These are phyloP conservation scores for Drosophila sturtevanti DNA, from an alignment of 1,140 invertebrate genomes.

Conservation along the genomic window DNA sequence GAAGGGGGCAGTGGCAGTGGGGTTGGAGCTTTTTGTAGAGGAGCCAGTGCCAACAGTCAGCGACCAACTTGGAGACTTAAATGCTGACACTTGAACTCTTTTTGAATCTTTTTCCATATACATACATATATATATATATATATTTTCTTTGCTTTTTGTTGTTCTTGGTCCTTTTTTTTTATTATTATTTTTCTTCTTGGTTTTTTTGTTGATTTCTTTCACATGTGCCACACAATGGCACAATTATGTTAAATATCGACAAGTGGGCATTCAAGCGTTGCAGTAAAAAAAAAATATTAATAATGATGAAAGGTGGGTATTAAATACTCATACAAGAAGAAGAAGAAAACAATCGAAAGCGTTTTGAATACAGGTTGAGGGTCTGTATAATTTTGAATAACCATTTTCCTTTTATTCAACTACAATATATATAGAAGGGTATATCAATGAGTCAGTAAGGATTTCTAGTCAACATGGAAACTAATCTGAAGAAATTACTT, in stretches of 20 bases:
- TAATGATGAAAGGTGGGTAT: constrained; percentile 50
- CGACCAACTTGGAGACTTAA: constrained; percentile 43
- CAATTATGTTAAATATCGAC: constrained; percentile 81
- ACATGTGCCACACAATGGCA: constrained; percentile 57
- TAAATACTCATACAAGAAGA: constrained; percentile 58
- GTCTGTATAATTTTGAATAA: constrained; percentile 31
- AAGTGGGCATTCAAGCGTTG: constrained; percentile 54
- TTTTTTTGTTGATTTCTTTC: constrained; percentile 2
- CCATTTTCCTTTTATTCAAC: not conserved
- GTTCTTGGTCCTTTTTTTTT: not conserved
- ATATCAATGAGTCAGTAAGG: too few relatives aligned
- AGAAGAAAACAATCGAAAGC: constrained; percentile 7
- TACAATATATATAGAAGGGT: too few relatives aligned
- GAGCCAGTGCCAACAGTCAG: constrained; percentile 6
- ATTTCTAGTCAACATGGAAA: too few relatives aligned
- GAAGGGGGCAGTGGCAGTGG: too few relatives aligned
- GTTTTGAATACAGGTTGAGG: constrained; percentile 61
- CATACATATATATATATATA: too few relatives aligned
- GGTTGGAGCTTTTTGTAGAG: constrained; percentile 17
- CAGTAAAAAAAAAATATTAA: constrained; percentile 43
- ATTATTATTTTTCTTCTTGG: not conserved
- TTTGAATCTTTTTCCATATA: constrained; percentile 50
- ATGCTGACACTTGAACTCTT: constrained; percentile 74
- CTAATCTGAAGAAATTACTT: too few relatives aligned
- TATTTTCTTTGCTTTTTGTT: constrained; percentile 30